A percentile compares a stretch with the other conserved stretches of the same genome.
Conservation (phyloP, 2,888 invertebrate species). For the Drosophila sordidula region DNA sequence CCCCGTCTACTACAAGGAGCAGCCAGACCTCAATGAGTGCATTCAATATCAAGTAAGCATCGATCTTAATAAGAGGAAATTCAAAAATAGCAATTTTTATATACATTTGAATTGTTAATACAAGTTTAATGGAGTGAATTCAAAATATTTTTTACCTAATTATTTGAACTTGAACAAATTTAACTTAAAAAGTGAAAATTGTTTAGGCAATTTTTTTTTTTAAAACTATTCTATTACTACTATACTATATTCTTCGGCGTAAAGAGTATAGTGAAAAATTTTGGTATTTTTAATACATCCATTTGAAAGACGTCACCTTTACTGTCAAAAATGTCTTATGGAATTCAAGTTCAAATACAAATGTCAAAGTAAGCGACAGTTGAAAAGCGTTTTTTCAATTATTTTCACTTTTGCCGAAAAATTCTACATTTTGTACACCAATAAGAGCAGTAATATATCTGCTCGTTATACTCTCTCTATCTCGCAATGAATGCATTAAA, state of each 20-base stretch:
- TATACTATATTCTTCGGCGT: no score
- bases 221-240: no score
- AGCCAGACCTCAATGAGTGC: conserved; percentile 85
- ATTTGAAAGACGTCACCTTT: conserved; percentile 49
- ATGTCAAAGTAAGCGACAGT: conserved; percentile 33
- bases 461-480: conserved; percentile 7
- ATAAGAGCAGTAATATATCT: conserved; percentile 23
- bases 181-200: background rate
- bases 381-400: conserved; percentile 37
- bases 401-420: conserved; percentile 20
- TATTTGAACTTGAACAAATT: background rate
- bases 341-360: conserved; percentile 76
- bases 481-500: background rate
- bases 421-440: conserved; percentile 13
- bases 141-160: no score
- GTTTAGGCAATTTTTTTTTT: background rate
- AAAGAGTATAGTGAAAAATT: background rate
- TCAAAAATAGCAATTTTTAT: background rate
- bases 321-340: conserved; percentile 46
- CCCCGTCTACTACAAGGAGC: conserved; percentile 85
- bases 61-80: conserved; percentile 2
- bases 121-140: no score
- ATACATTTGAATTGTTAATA: no score
- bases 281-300: background rate
- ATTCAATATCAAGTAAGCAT: conserved; percentile 85